Percentiles rank a stretch among this genome's conserved stretches.
phyloP scores from a whole-genome alignment of 2,113 vertebrate species.

The Atherinomorus stipes region DNA sequence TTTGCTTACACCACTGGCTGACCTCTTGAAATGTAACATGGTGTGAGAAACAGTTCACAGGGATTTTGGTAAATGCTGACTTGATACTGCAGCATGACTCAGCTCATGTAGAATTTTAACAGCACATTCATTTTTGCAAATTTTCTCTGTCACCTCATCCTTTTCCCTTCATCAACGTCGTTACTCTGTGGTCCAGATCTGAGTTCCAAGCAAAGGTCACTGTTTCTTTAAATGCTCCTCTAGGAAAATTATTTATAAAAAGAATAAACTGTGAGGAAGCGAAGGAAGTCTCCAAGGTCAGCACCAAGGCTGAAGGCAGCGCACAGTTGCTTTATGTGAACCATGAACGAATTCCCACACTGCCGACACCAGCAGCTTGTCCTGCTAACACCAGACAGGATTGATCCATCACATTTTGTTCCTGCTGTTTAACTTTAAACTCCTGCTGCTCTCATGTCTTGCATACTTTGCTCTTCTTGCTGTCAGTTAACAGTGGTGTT shows the following conservation, averaged over 20 bases:
- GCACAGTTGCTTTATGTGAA: conserved; percentile 7
- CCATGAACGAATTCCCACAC: conserved; percentile 22
- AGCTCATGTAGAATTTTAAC: conserved; percentile 9
- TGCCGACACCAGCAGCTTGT: conserved; percentile 22
- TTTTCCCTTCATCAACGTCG: conserved; percentile 7
- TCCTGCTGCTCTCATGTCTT: conserved; percentile 4
- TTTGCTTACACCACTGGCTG: not conserved
- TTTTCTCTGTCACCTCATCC: conserved; percentile 33
- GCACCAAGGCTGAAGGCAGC: not conserved
- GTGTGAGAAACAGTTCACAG: conserved; percentile 39
- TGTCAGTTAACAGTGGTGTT: conserved; percentile 16
- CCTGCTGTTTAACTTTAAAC: conserved; percentile 2
- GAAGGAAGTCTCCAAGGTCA: conserved; percentile 9
- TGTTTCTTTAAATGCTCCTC: conserved; percentile 31
- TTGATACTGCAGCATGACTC: conserved; percentile 4
- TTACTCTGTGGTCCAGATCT: conserved; percentile 13
- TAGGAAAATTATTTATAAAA: conserved; percentile 1
- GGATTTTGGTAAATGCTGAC: not conserved
- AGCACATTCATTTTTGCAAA: conserved; percentile 15
- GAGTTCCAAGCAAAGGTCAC: conserved; percentile 18
- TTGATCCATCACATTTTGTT: conserved; percentile 20
- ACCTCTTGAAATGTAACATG: conserved; percentile 30
- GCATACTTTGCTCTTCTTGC: not conserved
- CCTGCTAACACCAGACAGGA: conserved; percentile 13
- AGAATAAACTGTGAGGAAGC: not conserved